Evolutionary conservation across 2,888 invertebrate species (phyloP), one percentile per base, ranked within the genome.

Genomic region (Serrognathus titanus): DNA sequence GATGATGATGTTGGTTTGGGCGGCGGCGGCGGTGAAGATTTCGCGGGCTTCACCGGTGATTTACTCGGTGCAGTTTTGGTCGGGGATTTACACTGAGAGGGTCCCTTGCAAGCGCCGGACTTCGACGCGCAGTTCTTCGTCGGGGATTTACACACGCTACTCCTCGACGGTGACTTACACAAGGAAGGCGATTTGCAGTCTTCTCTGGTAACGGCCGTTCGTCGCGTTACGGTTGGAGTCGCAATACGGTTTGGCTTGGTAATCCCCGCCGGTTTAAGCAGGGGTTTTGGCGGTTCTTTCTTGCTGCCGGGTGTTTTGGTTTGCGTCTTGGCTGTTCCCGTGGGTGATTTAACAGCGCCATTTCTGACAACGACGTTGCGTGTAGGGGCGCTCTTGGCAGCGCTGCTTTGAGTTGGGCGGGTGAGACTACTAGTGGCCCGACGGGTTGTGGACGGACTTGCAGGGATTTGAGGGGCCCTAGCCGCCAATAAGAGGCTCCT

Each of bases 391-490:
- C 80, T 77, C 71, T 83, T 83, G 0, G 84, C 84, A 0, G 81
- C 81, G 64, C 84, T 85, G 1, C 83, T 82, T 59, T 82, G 82
- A 0, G 85, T 84, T 1, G 84, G 82, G 63, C 80, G 82, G 71
- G 83, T 83, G 35, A 77, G 63, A 35, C 76, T 77, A 53, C 72
- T 71, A 5, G 51, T 49, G 71, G 48, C 81, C 74, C 45, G 80
- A 74, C 71, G 80, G 75, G 70, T 74, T 71, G 64, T 78, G 72
- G 57, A 81, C 76, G 71, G 83, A 79, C 49, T 83, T 71, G 63
- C 79, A 74, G 66, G 82, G 75, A 74, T 80, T 38, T 58, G 60
- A 9, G 82, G 81, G 1, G 81, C 79, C 58, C 80, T 79, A 1
- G 82, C 81, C 4, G 82, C 82, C 47, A 82, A 76, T 20, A 82